Base-by-base conservation (phyloP, 1,140 invertebrate species). In the Drosophila prosaltans region DNA sequence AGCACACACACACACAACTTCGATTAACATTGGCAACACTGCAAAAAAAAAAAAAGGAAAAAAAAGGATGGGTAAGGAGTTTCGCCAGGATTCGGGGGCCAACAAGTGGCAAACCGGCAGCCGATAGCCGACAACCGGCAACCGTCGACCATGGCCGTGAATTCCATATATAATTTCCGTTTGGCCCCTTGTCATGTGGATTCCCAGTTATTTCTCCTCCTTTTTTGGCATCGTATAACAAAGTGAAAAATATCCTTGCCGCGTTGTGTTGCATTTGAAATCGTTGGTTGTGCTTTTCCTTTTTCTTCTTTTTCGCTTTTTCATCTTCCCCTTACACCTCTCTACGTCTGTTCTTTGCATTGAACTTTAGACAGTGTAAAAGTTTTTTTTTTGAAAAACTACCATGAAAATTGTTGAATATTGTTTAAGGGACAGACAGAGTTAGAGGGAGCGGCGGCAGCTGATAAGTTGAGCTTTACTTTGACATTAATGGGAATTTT, bases 1-100 rank as follows among this genome's bases (percentile, higher is more conserved):
- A 51, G 8, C 57, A 74, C 77, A 72, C 73, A 77, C 64, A 78
- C 77, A 72, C 73, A 77, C 64, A 78, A 85, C 79, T 86, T 86
- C 83, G 83, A 86, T 86, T 86, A 86, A 88, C 83, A 88, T 88
- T 86, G 83, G 80, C 83, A 83, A 83, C 83, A 77, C 81, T 65
- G 74, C 72, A 67, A 62, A 64, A 16, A 16, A 16, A 16, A 16
- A 28, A 43, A 45, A 39, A 16, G 11, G 43, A 51, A 43, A 54
- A 21, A 16, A 32, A 32, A 54, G 62, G 63, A 41, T n/a, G 30
- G 30, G 36, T 28, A 24, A n/a, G 21, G n/a, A 3, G 58, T 40
- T 39, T 21, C 45, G 32, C 28, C 3, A 32, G 55, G 9, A 30
- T 45, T 21, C 21, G 41, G 28, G 39, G 65, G 54, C 57, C 36